A percentile compares a stretch with the other conserved stretches of the same genome.
phyloP scores from a whole-genome alignment of 2,888 invertebrate genomes.

The Pherbina coryleti region DNA sequence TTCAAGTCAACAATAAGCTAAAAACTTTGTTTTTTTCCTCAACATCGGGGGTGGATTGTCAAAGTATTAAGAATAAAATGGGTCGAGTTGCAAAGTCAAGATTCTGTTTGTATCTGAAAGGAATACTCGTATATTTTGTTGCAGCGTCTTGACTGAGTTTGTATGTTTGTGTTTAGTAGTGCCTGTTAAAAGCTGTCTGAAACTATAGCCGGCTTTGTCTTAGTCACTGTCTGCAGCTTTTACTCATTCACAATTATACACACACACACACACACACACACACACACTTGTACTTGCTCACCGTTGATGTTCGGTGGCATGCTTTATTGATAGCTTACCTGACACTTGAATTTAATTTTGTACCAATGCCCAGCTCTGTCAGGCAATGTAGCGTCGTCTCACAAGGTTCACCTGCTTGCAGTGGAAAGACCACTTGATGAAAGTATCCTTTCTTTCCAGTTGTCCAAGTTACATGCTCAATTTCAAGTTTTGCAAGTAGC shows the following conservation, averaged over 20 bases:
- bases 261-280: too few species aligned
- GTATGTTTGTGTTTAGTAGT: too few species aligned
- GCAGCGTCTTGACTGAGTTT: too few species aligned
- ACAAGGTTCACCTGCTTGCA: slow-evolving; percentile 78
- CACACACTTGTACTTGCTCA: too few species aligned
- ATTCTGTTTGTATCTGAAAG: too few species aligned
- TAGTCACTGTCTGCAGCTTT: not conserved
- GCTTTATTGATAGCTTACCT: slow-evolving; percentile 72
- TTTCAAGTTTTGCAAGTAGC: slow-evolving; percentile 75
- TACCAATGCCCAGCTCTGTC: slow-evolving; percentile 80
- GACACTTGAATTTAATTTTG: slow-evolving; percentile 78
- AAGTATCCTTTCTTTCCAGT: slow-evolving; percentile 78
- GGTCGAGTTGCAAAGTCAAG: too few species aligned
- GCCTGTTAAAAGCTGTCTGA: too few species aligned
- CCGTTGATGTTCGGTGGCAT: not conserved
- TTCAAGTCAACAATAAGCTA: too few species aligned
- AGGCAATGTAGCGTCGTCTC: slow-evolving; percentile 81
- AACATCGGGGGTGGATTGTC: not conserved
- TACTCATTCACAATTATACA: not conserved
- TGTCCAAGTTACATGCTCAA: slow-evolving; percentile 80
- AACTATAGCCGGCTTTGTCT: not conserved
- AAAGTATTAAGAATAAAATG: too few species aligned
- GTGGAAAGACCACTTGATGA: slow-evolving; percentile 79
- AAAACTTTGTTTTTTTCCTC: not conserved
- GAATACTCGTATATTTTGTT: too few species aligned